Percentiles rank a stretch among this genome's conserved stretches.
Conservation (phyloP, 2,797 vertebrate species). For the Acanthornis magna region DNA sequence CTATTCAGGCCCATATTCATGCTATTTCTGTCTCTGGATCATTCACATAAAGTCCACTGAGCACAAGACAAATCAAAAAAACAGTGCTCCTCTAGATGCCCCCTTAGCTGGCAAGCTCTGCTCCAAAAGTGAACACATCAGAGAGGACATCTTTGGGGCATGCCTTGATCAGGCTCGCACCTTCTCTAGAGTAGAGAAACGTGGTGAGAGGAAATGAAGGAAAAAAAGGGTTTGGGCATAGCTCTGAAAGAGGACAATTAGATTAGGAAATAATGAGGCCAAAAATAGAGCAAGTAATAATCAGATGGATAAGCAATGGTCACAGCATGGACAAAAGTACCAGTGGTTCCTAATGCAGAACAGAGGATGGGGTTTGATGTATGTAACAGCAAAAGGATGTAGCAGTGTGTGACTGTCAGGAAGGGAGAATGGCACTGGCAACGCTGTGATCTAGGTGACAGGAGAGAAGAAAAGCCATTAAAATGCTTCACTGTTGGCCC, state of each 20-base stretch:
- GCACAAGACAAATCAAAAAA: not conserved
- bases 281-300: slow-evolving; percentile 18
- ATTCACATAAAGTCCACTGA: not conserved
- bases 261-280: slow-evolving; percentile 21
- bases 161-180: not conserved
- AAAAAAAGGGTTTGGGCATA: not conserved
- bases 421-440: not conserved
- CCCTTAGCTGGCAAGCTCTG: not conserved
- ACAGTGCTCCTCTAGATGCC: not conserved
- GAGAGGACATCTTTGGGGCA: not conserved
- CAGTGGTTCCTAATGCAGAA: not conserved
- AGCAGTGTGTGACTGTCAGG: not conserved
- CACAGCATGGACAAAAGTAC: slow-evolving; percentile 1
- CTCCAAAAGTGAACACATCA: not conserved
- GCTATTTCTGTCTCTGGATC: slow-evolving; percentile 46
- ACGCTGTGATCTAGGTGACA: not conserved
- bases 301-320: not conserved
- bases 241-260: not conserved
- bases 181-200: not conserved
- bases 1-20: slow-evolving; percentile 22
- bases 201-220: not conserved
- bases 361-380: not conserved
- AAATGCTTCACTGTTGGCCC: not conserved
- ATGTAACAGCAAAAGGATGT: not conserved
- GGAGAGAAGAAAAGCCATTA: not conserved